These are phyloP conservation scores for Forficula auricularia DNA, from an alignment of 1,140 invertebrate species.

Conservation along the genomic window DNA sequence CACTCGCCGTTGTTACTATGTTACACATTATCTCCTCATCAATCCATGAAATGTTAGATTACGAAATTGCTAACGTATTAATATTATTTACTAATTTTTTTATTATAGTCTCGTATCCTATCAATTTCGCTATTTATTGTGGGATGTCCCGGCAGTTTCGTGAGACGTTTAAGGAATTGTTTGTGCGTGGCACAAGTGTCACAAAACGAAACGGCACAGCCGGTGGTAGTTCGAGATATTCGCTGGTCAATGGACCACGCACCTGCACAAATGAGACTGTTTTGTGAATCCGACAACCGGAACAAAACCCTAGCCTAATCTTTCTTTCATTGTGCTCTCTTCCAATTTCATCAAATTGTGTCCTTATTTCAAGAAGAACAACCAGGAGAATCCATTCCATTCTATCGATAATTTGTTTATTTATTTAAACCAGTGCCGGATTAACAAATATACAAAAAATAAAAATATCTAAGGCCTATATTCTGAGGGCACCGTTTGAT, in stretches of 20 bases:
- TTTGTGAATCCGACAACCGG: constrained; percentile 32
- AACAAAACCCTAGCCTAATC: background rate
- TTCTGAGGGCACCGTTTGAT: too few species aligned
- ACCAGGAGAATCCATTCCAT: too few species aligned
- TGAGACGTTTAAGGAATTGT: constrained; percentile 82
- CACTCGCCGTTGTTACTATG: constrained; percentile 69
- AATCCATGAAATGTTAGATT: constrained; percentile 49
- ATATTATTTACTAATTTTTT: constrained; percentile 81
- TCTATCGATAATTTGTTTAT: too few species aligned
- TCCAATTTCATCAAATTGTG: too few species aligned
- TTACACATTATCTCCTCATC: constrained; percentile 65
- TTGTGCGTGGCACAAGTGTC: constrained; percentile 37
- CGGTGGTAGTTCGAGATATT: constrained; percentile 51
- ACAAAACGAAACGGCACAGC: constrained; percentile 26
- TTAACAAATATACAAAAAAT: too few species aligned
- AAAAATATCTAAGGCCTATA: too few species aligned
- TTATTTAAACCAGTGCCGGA: too few species aligned
- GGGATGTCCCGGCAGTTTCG: constrained; percentile 86
- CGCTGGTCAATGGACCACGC: constrained; percentile 56
- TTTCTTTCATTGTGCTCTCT: background rate
- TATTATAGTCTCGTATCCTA: constrained; percentile 76
- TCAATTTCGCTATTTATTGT: constrained; percentile 91
- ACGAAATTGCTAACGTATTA: constrained; percentile 60
- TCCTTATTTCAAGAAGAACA: too few species aligned
- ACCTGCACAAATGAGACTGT: constrained; percentile 68